Conservation (phyloP, 2,888 invertebrate genomes). For the Harpagoxenus sublaevis region DNA sequence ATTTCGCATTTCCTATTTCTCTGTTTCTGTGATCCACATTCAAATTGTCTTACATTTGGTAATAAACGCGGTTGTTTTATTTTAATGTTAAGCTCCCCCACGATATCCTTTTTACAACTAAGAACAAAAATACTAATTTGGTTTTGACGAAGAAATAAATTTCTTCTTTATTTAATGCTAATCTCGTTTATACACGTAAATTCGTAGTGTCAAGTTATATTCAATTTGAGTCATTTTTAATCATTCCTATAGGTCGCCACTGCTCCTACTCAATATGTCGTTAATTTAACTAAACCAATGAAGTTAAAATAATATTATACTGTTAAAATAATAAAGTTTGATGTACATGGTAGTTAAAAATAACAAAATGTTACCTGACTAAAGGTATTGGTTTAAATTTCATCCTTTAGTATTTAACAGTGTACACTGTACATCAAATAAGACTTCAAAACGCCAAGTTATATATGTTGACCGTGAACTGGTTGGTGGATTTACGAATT, state of each 20-base stretch:
- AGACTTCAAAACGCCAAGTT: not conserved
- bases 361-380: too few species aligned
- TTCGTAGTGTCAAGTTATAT: too few species aligned
- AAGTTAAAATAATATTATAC: too few species aligned
- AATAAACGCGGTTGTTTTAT: not conserved
- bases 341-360: too few species aligned
- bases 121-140: not conserved
- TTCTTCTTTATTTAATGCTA: not conserved
- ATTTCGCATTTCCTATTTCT: constrained; percentile 21
- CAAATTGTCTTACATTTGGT: not conserved
- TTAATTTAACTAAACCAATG: too few species aligned
- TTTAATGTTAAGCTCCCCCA: not conserved
- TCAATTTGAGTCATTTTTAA: too few species aligned
- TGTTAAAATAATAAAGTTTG: too few species aligned
- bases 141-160: not conserved
- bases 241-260: too few species aligned
- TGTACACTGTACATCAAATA: not conserved
- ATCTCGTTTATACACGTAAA: not conserved
- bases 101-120: not conserved
- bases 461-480: not conserved
- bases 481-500: not conserved
- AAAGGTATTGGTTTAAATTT: too few species aligned
- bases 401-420: too few species aligned
- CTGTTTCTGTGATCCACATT: not conserved
- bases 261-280: too few species aligned